phyloP scores from a whole-genome alignment of 2,888 invertebrate species.

The Tanypteryx hageni region DNA sequence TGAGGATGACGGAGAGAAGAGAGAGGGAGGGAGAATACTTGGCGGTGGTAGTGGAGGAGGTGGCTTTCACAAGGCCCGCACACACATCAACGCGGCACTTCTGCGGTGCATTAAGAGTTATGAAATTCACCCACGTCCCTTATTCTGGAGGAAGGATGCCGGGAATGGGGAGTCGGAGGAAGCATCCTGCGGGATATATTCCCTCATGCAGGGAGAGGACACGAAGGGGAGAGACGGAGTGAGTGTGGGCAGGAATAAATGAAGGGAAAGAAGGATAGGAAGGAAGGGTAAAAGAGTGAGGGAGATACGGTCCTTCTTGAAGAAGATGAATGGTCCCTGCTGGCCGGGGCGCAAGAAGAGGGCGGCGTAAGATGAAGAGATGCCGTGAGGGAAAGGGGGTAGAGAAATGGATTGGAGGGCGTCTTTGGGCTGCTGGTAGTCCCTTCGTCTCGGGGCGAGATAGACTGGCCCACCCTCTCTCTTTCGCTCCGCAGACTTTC shows the following conservation, averaged over 20 bases:
- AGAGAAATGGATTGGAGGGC: conserved; percentile 9
- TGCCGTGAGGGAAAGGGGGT: background rate
- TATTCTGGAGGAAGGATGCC: background rate
- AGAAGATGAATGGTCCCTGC: conserved; percentile 44
- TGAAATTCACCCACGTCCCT: background rate
- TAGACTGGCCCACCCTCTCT: background rate
- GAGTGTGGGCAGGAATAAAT: background rate
- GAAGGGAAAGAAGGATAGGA: background rate
- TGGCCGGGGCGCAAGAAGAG: conserved; percentile 9
- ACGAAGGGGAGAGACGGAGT: background rate
- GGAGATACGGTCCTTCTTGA: background rate
- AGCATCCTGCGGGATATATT: background rate
- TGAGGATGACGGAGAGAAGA: too few relatives aligned
- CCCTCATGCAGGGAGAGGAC: background rate
- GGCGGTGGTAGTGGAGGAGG: too few relatives aligned
- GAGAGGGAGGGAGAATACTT: too few relatives aligned
- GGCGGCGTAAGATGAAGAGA: background rate
- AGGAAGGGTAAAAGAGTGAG: too few relatives aligned
- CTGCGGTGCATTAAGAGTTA: too few relatives aligned
- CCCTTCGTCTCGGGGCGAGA: background rate
- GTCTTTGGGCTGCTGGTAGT: background rate
- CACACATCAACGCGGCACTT: too few relatives aligned
- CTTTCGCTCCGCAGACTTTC: background rate
- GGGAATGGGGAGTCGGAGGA: background rate
- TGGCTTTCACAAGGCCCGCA: too few relatives aligned